Evolutionary conservation across 2,113 vertebrate genomes (phyloP).

Genomic region (Thamnophis sirtalis): DNA sequence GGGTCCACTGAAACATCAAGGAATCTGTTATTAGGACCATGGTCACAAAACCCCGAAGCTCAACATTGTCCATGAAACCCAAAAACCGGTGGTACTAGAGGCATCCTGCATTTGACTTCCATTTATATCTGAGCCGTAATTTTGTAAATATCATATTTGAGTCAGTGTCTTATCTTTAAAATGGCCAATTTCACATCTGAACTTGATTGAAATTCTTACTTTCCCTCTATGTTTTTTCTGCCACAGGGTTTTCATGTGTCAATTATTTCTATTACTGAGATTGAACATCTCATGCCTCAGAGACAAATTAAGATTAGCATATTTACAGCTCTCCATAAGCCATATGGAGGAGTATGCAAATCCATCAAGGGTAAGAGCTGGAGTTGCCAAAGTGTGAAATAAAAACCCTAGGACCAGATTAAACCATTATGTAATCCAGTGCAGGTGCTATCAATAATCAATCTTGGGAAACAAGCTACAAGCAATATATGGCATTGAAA

Average conservation of each 20-base stretch:
- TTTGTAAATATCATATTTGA: neutral
- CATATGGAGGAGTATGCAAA: neutral
- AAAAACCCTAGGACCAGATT: neutral
- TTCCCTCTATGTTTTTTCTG: neutral
- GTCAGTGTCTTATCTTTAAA: neutral
- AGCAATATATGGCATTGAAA: neutral
- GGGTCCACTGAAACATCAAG: neutral
- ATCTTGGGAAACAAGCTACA: neutral
- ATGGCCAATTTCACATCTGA: neutral
- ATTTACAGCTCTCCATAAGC: neutral
- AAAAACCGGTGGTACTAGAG: neutral
- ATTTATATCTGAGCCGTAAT: neutral
- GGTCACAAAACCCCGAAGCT: neutral
- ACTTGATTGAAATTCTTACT: neutral
- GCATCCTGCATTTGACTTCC: neutral
- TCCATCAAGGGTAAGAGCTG: neutral
- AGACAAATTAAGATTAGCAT: neutral
- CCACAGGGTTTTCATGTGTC: neutral
- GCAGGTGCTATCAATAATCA: neutral
- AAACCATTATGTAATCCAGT: neutral
- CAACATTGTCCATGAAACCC: neutral
- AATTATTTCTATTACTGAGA: neutral
- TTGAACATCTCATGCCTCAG: neutral
- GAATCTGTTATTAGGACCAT: neutral
- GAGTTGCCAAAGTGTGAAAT: neutral